Base-by-base conservation (phyloP, 2,888 invertebrate genomes). In the Phragmatobia fuliginosa region DNA sequence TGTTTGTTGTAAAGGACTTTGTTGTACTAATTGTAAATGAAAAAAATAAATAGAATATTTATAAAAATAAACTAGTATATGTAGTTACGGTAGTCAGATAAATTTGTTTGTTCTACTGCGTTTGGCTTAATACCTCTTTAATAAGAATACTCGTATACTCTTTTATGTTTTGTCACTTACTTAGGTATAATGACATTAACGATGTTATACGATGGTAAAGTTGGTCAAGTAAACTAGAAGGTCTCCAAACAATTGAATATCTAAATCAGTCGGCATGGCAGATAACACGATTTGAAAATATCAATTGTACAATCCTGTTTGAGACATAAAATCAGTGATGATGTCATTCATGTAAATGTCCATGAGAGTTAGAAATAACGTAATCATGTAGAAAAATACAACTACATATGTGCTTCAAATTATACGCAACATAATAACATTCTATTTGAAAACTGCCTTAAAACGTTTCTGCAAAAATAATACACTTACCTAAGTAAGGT, bases 261-360 rank as follows among this genome's bases (percentile, higher is more conserved):
- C 38, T n/a, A 45, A 63, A 65, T 65, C 16, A 36, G 63, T 70
- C 45, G 59, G 62, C 59, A 61, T 67, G 72, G 62, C 38, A 69
- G 36, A 58, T 60, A 52, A 66, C 28, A 56, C 38, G 28, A 67
- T 56, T 69, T 71, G 49, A 68, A 68, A 71, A 58, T 61, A 41
- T 38, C 49, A 78, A 68, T 72, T 72, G 67, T 70, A 78, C 59
- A 75, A 80, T 73, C 79, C 74, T 67, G 80, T 82, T 80, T 76
- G 33, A 71, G 71, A 65, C 67, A 59, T 79, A 74, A 72, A 76
- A 69, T 74, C 64, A 28, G 69, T 72, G 74, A 71, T 81, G 82
- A 81, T 76, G 76, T 81, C 81, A 82, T 63, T 16, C 75, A 56
- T 28, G 36, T 56, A 36, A 56, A 64, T 52, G 49, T 16, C 64